Base-by-base conservation (phyloP, 2,888 invertebrate species). In the Creontiades dilutus region DNA sequence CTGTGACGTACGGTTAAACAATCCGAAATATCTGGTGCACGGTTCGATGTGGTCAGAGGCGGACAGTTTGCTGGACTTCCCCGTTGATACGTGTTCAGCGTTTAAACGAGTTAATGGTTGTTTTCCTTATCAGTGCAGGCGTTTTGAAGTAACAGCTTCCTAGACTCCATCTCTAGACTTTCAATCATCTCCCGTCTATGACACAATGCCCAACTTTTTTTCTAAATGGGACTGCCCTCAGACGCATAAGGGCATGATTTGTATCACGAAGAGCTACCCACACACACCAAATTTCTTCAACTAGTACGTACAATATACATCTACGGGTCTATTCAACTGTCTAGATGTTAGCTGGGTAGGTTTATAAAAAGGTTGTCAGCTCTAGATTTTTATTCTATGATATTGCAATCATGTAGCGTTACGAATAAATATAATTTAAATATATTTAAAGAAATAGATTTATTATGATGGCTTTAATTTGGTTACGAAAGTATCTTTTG, bases 101-200 rank as follows among this genome's bases (percentile, higher is more conserved):
- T 86, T 75, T 86, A 47, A 75, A 86, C 47, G 75, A 86, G 86
- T 75, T 75, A 48, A 86, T 75, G 48, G 86, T 46, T 75, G 86
- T 86, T 82, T 82, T 82, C 82, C 82, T 82, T 82, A 82, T 82
- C 82, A 82, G 82, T 82, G 82, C 82, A n/a, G 82, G 82, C 82
- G n/a, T 47, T 16, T 46, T 47, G 37, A 47, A 47, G 78, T 78
- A 82, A 82, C 52, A 82, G 82, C 48, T 82, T 82, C 82, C 82
- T 82, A 82, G 47, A 27, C 27, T 23, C 82, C 48, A 68, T 68
- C 23, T 68, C 68, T 23, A 23, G 68, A 23, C 68, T 68, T 68
- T 68, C 68, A 23, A 23, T 23, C 52, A 27, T 23, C 82, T 1
- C 82, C 52, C 82, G n/a, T 27, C 52, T 52, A 16, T 52, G 27